A percentile compares a stretch with the other conserved stretches of the same genome.
Conservation (phyloP, 1,140 invertebrate genomes). For the Rhagoletis zephyria region DNA sequence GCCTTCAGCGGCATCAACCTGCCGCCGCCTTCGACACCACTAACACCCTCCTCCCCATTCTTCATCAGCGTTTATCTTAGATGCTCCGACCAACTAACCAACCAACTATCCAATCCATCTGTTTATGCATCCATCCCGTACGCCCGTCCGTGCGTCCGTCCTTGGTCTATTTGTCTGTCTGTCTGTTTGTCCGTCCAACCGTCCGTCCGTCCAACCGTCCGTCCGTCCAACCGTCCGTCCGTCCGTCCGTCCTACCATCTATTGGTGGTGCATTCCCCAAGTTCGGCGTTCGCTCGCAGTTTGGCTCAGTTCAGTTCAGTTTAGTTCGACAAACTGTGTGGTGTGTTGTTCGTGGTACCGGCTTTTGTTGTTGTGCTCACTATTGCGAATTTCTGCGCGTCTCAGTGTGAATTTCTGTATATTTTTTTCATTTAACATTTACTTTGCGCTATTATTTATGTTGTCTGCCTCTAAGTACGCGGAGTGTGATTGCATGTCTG, state of each 20-base stretch:
- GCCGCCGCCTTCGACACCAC: not conserved
- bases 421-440: not conserved
- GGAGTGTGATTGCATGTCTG: not conserved
- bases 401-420: not conserved
- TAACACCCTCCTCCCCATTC: not conserved
- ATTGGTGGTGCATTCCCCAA: slow-evolving; percentile 43
- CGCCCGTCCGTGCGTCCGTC: not conserved
- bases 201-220: slow-evolving; percentile 6
- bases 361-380: slow-evolving; percentile 45
- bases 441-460: slow-evolving; percentile 42
- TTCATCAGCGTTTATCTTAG: not conserved
- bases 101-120: slow-evolving; percentile 30
- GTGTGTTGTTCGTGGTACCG: slow-evolving; percentile 41
- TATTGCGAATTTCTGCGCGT: slow-evolving; percentile 46
- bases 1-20: slow-evolving; percentile 41
- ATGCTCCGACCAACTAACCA: not conserved
- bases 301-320: slow-evolving; percentile 51
- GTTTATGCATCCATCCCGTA: not conserved
- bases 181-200: not conserved
- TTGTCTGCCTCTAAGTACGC: slow-evolving; percentile 17
- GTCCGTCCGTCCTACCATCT: slow-evolving; percentile 1
- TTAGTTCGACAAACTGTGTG: slow-evolving; percentile 51
- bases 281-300: slow-evolving; percentile 41
- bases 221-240: no score
- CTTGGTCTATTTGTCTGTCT: not conserved